phyloP scores from a whole-genome alignment of 2,797 vertebrate genomes.

The Galagoides demidoff region DNA sequence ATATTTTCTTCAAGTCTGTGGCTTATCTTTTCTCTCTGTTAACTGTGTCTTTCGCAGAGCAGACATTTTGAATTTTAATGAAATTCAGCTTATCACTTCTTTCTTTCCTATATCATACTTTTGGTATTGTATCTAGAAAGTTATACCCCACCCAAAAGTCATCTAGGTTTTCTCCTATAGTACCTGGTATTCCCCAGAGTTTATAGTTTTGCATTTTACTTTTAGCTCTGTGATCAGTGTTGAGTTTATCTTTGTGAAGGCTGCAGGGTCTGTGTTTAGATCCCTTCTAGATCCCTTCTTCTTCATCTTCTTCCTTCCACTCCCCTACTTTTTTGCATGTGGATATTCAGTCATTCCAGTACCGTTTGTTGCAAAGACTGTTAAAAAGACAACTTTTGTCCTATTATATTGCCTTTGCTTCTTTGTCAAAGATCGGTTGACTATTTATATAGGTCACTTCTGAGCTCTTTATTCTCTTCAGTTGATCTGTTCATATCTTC shows the following conservation, averaged over 20 bases:
- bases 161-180: neutral
- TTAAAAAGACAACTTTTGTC: neutral
- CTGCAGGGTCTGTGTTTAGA: neutral
- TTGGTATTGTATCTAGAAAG: neutral
- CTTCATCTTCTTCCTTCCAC: no score
- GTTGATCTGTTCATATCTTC: neutral
- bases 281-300: no score
- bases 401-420: neutral
- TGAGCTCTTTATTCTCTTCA: neutral
- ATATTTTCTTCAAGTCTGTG: neutral
- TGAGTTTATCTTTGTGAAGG: neutral
- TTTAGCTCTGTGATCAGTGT: neutral
- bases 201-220: neutral
- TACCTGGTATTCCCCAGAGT: no score
- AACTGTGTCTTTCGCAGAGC: neutral
- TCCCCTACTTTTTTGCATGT: neutral
- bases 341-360: neutral
- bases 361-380: neutral
- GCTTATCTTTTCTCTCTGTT: neutral
- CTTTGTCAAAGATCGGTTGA: neutral
- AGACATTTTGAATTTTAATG: neutral
- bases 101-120: neutral
- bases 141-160: neutral
- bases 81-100: neutral
- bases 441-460: neutral